Evolutionary conservation across 2,797 vertebrate species (phyloP).

Genomic region (Pyrocephalus nanus): DNA sequence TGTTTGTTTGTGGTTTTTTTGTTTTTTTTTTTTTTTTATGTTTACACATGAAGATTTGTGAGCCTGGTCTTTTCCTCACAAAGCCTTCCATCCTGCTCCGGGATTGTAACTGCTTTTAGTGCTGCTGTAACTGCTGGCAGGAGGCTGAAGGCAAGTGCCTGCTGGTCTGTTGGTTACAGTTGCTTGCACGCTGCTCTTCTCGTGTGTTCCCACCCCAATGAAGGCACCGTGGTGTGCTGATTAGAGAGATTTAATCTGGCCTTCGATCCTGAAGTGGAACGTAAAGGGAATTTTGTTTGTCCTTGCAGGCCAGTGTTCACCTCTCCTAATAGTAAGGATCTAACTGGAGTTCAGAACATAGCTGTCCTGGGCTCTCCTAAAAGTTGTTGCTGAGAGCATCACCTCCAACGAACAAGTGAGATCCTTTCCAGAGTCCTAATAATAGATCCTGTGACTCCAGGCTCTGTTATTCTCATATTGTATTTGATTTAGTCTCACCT

Average conservation of each 20-base stretch:
- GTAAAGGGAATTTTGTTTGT: neutral
- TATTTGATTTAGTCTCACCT: neutral
- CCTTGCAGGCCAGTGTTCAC: neutral
- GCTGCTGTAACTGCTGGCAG: neutral
- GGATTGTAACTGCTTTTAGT: neutral
- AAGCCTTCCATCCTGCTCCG: neutral
- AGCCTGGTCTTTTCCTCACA: neutral
- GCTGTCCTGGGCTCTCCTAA: neutral
- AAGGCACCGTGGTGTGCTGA: neutral
- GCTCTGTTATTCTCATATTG: neutral
- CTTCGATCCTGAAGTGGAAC: neutral
- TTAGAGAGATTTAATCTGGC: neutral
- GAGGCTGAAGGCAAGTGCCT: neutral
- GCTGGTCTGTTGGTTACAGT: neutral
- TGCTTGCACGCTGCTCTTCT: neutral
- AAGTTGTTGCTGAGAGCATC: neutral
- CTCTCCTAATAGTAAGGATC: neutral
- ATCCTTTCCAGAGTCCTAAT: neutral
- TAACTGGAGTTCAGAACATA: neutral
- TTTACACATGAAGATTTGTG: neutral
- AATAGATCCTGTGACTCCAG: neutral
- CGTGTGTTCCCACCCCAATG: neutral
- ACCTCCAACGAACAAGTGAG: neutral
- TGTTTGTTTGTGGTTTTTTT: neutral
- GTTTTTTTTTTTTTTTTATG: neutral